These are phyloP conservation scores for Kryptopterus vitreolus DNA, from an alignment of 2,797 vertebrate species.

Conservation along the genomic window DNA sequence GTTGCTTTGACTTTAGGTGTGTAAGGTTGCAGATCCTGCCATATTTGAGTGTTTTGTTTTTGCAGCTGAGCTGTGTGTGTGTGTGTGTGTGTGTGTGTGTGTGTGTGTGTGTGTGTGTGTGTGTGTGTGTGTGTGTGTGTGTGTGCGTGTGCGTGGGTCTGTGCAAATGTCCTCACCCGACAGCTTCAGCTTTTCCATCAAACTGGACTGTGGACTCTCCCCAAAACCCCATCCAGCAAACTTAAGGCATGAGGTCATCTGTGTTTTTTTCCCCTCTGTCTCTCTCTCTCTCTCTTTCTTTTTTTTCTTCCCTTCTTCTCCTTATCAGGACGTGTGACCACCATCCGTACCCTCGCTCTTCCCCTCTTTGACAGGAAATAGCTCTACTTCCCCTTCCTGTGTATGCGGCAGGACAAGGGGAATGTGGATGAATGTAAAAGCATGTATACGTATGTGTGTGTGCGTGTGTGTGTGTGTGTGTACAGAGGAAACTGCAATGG, in stretches of 20 bases:
- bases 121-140: constrained; percentile 20
- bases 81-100: constrained; percentile 30
- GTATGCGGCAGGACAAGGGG: constrained; percentile 61
- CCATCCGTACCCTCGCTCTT: constrained; percentile 68
- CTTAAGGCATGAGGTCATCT: constrained; percentile 66
- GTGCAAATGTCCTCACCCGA: constrained; percentile 39
- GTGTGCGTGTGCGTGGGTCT: constrained; percentile 2
- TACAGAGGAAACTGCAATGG: constrained; percentile 45
- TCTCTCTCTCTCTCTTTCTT: constrained; percentile 23
- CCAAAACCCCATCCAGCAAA: constrained; percentile 46
- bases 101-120: neutral
- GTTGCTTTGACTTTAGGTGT: constrained; percentile 42
- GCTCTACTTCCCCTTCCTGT: constrained; percentile 64
- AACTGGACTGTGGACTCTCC: constrained; percentile 41
- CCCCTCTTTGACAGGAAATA: constrained; percentile 59
- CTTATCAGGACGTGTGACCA: constrained; percentile 67
- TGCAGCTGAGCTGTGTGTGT: constrained; percentile 51
- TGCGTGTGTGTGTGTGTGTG: constrained; percentile 32
- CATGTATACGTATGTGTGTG: constrained; percentile 19
- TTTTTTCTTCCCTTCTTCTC: constrained; percentile 44
- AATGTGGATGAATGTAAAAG: constrained; percentile 12
- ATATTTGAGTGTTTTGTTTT: constrained; percentile 53
- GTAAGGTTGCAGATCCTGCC: constrained; percentile 40
- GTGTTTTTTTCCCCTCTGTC: constrained; percentile 37
- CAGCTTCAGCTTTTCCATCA: constrained; percentile 53